phyloP scores from a whole-genome alignment of 2,113 vertebrate species.

The Bujurquina vittata region DNA sequence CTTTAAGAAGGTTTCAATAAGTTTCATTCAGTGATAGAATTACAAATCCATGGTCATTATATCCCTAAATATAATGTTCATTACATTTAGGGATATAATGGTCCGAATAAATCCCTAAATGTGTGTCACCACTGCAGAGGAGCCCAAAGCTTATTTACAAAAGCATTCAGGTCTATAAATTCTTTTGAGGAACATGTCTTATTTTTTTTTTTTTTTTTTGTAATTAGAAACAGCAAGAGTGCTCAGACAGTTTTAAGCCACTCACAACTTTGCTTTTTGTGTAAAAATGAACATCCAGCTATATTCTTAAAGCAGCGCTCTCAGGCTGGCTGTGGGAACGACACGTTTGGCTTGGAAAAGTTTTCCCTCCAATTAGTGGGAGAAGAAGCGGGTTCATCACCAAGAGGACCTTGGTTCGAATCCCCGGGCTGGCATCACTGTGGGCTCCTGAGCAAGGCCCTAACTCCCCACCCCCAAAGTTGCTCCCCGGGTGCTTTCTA shows the following conservation, averaged over 20 bases:
- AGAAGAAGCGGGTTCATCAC: too few relatives aligned
- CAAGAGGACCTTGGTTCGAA: too few relatives aligned
- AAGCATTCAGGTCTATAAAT: neutral
- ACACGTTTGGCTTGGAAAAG: slow-evolving; percentile 43
- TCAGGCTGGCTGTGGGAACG: slow-evolving; percentile 16
- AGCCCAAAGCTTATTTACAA: neutral
- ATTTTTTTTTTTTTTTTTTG: neutral
- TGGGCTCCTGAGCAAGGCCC: too few relatives aligned
- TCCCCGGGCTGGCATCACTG: too few relatives aligned
- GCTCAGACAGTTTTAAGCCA: neutral
- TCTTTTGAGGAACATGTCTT: neutral
- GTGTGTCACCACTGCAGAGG: neutral
- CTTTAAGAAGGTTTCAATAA: neutral
- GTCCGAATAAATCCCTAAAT: neutral
- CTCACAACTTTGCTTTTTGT: neutral
- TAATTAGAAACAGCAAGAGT: neutral
- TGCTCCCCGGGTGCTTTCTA: too few relatives aligned
- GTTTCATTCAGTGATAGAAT: neutral
- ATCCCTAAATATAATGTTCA: too few relatives aligned
- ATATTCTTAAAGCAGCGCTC: slow-evolving; percentile 19
- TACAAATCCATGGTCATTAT: neutral
- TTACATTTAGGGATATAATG: neutral
- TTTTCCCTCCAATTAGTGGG: neutral
- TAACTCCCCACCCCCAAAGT: too few relatives aligned
- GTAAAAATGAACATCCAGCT: neutral